A percentile compares a stretch with the other conserved stretches of the same genome.
These are phyloP conservation scores for Abrostola tripartita DNA, from an alignment of 2,888 invertebrate genomes.

Conservation along the genomic window DNA sequence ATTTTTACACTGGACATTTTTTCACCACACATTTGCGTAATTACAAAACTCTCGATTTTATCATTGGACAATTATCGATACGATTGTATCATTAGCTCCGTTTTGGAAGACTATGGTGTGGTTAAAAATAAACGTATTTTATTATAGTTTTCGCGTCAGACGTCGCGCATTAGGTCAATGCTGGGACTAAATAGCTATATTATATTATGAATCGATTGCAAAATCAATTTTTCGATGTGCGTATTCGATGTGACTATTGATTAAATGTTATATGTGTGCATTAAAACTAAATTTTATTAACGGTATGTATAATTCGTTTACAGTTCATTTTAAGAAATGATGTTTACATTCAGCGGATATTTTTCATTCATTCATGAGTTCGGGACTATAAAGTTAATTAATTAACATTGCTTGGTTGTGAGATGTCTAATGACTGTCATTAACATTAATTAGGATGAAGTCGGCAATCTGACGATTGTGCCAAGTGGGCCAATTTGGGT, in stretches of 20 bases:
- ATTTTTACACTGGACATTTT: conserved; percentile 65
- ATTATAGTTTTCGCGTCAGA: conserved; percentile 27
- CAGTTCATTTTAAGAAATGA: too few species aligned
- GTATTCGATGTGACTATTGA: conserved; percentile 4
- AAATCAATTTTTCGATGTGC: conserved; percentile 18
- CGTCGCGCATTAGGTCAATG: conserved; percentile 48
- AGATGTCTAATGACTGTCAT: too few species aligned
- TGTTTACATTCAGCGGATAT: too few species aligned
- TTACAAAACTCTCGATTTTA: conserved; percentile 50
- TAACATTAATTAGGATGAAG: too few species aligned
- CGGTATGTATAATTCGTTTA: too few species aligned
- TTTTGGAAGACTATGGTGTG: conserved; percentile 4
- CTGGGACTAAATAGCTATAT: conserved; percentile 27
- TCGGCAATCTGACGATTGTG: too few species aligned
- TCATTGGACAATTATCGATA: conserved; percentile 43
- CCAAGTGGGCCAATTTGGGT: too few species aligned
- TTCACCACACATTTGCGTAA: conserved; percentile 62
- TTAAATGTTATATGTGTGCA: neutral
- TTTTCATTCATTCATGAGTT: too few species aligned
- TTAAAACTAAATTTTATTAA: neutral
- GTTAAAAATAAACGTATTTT: conserved; percentile 39
- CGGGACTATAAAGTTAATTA: too few species aligned
- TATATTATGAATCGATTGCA: conserved; percentile 30
- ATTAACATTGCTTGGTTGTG: too few species aligned
- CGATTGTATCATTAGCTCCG: conserved; percentile 26